These are phyloP conservation scores for Lasioglossum zephyrum DNA, from an alignment of 2,888 invertebrate genomes.

Conservation along the genomic window DNA sequence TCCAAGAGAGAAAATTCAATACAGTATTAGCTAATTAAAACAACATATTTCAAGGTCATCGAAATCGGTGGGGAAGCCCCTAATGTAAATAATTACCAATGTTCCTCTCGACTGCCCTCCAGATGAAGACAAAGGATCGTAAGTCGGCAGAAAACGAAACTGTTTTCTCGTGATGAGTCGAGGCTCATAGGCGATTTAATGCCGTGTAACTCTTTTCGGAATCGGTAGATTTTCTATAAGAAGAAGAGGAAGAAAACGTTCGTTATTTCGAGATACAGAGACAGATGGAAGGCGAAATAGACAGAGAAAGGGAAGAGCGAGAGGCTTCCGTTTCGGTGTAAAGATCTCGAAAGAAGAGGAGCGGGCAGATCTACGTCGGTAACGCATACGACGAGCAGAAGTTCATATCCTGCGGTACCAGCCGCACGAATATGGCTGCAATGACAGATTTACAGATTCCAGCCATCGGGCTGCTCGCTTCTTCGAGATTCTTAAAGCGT, in stretches of 20 bases:
- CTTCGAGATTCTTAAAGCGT: constrained; percentile 79
- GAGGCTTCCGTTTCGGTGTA: constrained; percentile 54
- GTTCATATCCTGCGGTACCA: constrained; percentile 76
- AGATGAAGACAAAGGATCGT: not conserved
- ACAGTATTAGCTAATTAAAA: too few species aligned
- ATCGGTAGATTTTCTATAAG: constrained; percentile 19
- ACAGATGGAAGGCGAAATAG: not conserved
- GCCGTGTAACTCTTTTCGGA: not conserved
- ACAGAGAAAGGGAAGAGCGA: not conserved
- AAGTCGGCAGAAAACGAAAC: not conserved
- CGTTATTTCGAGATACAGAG: constrained; percentile 51
- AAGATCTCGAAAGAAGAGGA: constrained; percentile 60
- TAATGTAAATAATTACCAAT: too few species aligned
- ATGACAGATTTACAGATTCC: constrained; percentile 84
- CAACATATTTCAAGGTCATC: too few species aligned
- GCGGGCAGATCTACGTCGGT: constrained; percentile 52
- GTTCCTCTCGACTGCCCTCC: not conserved
- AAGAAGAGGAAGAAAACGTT: constrained; percentile 29
- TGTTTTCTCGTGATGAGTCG: not conserved
- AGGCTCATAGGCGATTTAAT: not conserved
- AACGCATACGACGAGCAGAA: constrained; percentile 70
- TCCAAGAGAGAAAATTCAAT: too few species aligned
- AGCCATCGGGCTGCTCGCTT: constrained; percentile 75
- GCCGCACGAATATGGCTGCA: constrained; percentile 78
- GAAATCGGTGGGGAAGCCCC: too few species aligned